A percentile compares a stretch with the other conserved stretches of the same genome.
These are phyloP conservation scores for Drosophila yooni DNA, from an alignment of 2,888 invertebrate genomes.

Conservation along the genomic window DNA sequence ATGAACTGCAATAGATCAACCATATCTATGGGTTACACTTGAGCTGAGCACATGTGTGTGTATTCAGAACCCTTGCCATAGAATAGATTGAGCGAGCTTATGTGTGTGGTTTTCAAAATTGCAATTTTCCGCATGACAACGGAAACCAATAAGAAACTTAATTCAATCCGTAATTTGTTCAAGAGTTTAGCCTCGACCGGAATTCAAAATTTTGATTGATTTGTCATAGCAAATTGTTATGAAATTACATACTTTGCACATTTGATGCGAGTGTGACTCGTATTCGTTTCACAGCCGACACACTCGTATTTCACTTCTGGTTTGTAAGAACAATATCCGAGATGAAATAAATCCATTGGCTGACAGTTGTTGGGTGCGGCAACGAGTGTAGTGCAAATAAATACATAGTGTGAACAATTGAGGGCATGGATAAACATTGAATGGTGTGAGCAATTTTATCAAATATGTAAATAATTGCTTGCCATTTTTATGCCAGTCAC, in stretches of 20 bases:
- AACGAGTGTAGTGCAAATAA: constrained; percentile 32
- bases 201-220: constrained; percentile 5
- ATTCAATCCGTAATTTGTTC: not conserved
- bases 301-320: constrained; percentile 21
- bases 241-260: not conserved
- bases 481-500: constrained; percentile 52
- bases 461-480: constrained; percentile 70
- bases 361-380: constrained; percentile 45
- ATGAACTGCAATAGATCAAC: constrained; percentile 11
- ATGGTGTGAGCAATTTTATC: constrained; percentile 57
- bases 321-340: constrained; percentile 25
- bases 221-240: not conserved
- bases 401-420: constrained; percentile 44
- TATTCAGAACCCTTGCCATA: not conserved
- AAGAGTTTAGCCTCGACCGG: not conserved
- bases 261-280: not conserved
- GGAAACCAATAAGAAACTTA: not conserved
- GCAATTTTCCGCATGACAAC: not conserved
- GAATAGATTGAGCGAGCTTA: no score
- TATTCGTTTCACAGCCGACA: not conserved
- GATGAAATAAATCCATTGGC: constrained; percentile 31
- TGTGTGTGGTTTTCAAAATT: not conserved
- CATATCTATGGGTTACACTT: constrained; percentile 11
- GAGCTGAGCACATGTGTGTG: not conserved
- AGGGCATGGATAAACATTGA: constrained; percentile 54